These are phyloP conservation scores for Halesus radiatus DNA, from an alignment of 1,140 invertebrate genomes.

Conservation along the genomic window DNA sequence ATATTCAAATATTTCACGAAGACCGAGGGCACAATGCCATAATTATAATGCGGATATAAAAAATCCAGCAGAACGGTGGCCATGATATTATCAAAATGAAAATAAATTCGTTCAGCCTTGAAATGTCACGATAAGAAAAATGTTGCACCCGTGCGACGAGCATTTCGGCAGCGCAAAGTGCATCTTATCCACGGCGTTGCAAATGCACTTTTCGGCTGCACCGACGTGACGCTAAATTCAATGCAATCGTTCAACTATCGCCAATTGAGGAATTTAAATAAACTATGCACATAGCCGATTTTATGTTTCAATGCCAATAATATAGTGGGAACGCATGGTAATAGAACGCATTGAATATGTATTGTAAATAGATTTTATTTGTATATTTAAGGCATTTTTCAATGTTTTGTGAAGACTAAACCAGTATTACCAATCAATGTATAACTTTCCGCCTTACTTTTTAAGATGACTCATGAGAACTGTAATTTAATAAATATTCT, in stretches of 20 bases:
- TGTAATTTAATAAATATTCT: no score
- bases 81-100: not conserved
- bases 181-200: conserved; percentile 6
- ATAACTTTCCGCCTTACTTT: no score
- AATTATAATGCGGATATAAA: not conserved
- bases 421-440: no score
- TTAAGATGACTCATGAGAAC: no score
- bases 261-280: conserved; percentile 13
- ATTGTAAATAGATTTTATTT: no score
- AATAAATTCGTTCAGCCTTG: conserved; percentile 1
- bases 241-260: conserved; percentile 9
- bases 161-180: not conserved
- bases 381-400: no score
- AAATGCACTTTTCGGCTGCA: conserved; percentile 18
- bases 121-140: not conserved
- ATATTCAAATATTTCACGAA: no score
- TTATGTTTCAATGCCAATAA: conserved; percentile 6
- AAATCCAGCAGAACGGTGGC: not conserved
- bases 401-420: no score
- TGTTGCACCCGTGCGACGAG: not conserved
- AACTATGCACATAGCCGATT: not conserved
- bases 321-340: not conserved
- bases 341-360: no score
- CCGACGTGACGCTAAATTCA: not conserved
- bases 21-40: no score